Evolutionary conservation across 1,140 invertebrate genomes (phyloP).

Genomic region (Drosophila tropicalis): DNA sequence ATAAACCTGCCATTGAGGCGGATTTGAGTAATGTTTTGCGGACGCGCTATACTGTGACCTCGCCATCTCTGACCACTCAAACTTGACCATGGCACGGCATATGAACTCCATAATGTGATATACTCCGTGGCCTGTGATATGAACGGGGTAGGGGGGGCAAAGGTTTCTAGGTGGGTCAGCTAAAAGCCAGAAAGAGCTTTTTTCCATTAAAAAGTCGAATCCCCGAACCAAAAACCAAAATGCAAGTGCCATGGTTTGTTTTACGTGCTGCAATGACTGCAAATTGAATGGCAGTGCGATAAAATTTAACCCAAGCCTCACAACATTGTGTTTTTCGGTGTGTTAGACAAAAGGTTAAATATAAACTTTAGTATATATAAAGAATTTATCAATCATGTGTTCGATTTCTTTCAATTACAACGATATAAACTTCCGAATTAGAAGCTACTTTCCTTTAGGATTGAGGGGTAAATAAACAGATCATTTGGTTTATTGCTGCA

Average conservation of each 20-base stretch:
- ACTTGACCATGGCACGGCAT: conserved; percentile 10
- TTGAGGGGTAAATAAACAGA: no score
- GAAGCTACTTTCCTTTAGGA: no score
- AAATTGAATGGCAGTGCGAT: neutral
- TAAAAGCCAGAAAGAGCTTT: neutral
- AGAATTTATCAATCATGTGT: no score
- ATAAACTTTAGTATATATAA: no score
- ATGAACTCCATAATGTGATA: conserved; percentile 25
- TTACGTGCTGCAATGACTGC: neutral
- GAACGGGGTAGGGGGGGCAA: neutral
- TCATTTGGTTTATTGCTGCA: no score
- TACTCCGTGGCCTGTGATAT: neutral
- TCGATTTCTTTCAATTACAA: no score
- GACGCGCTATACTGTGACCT: conserved; percentile 20
- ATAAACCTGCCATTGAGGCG: conserved; percentile 18
- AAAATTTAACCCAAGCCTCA: no score
- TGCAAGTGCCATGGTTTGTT: neutral
- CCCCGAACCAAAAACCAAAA: neutral
- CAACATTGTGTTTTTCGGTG: no score
- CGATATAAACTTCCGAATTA: no score
- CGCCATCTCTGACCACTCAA: neutral
- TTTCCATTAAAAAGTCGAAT: neutral
- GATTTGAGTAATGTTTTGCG: conserved; percentile 47
- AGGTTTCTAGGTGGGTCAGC: neutral
- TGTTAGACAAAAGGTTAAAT: no score